Evolutionary conservation across 2,797 vertebrate species (phyloP).

Genomic region (Poecile montanus): DNA sequence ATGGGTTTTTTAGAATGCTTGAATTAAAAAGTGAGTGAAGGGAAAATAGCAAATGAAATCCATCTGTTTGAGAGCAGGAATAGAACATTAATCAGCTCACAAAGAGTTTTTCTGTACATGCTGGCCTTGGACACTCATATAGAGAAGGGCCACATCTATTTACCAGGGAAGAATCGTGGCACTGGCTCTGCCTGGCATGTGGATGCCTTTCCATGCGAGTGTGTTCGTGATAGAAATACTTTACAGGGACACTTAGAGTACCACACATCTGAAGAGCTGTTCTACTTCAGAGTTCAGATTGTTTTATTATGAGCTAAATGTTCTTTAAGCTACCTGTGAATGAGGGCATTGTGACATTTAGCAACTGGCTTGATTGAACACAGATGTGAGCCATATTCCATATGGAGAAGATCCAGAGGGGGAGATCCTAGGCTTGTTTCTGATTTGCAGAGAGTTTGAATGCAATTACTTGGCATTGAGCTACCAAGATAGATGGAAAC

Average conservation of each 20-base stretch:
- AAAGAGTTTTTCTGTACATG: conserved; percentile 56
- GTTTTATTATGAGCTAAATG: conserved; percentile 78
- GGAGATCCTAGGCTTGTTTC: conserved; percentile 20
- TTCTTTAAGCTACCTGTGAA: conserved; percentile 79
- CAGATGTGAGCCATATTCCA: conserved; percentile 76
- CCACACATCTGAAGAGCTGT: conserved; percentile 51
- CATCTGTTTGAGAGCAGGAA: conserved; percentile 36
- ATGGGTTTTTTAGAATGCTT: conserved; percentile 12
- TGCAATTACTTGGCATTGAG: background rate
- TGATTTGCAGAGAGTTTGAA: conserved; percentile 48
- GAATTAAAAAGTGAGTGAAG: conserved; percentile 11
- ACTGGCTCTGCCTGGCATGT: background rate
- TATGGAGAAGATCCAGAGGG: conserved; percentile 64
- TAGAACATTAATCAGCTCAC: conserved; percentile 38
- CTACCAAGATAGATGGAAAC: conserved; percentile 26
- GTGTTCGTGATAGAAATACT: conserved; percentile 33
- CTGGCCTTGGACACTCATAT: conserved; percentile 6
- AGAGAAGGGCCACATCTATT: conserved; percentile 27
- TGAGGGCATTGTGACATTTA: conserved; percentile 79
- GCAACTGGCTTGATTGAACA: conserved; percentile 74
- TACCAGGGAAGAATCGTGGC: background rate
- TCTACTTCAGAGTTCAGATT: conserved; percentile 62
- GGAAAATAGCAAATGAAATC: conserved; percentile 55
- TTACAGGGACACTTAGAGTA: conserved; percentile 45
- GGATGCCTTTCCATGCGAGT: background rate